These are phyloP conservation scores for Marisa cornuarietis DNA, from an alignment of 1,140 invertebrate genomes.

Conservation along the genomic window DNA sequence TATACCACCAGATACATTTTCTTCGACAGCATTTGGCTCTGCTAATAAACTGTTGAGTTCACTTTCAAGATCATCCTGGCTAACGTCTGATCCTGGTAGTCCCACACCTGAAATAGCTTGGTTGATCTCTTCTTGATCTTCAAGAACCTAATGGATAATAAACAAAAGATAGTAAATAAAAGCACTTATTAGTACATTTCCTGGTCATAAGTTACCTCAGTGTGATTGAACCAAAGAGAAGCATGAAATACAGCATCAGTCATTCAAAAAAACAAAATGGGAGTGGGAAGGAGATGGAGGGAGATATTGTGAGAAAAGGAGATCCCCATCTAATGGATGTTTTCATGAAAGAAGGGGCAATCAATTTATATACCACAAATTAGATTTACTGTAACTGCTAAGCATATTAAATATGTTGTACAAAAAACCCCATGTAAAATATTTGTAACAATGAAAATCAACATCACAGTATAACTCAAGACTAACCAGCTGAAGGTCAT, in stretches of 20 bases:
- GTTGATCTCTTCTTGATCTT: constrained; percentile 38
- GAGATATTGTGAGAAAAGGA: background rate
- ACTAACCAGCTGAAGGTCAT: constrained; percentile 47
- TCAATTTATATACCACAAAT: background rate
- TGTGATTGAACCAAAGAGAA: background rate
- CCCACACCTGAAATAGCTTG: constrained; percentile 19
- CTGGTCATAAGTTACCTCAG: background rate
- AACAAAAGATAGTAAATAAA: constrained; percentile 3
- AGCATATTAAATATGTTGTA: background rate
- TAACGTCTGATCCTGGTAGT: constrained; percentile 30
- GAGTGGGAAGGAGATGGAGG: background rate
- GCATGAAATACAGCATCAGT: background rate
- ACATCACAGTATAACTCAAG: background rate
- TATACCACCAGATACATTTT: background rate
- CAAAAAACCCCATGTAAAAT: background rate
- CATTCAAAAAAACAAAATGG: background rate
- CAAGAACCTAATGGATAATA: constrained; percentile 28
- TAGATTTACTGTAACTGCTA: background rate
- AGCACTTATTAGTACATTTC: background rate
- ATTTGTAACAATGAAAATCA: background rate
- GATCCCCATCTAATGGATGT: background rate
- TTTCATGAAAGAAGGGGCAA: background rate
- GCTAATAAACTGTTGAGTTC: constrained; percentile 32
- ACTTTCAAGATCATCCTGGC: constrained; percentile 30
- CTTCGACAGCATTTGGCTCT: background rate